A percentile compares a stretch with the other conserved stretches of the same genome.
Evolutionary conservation across 2,888 invertebrate genomes (phyloP).

Genomic region (Peribatodes rhomboidaria): DNA sequence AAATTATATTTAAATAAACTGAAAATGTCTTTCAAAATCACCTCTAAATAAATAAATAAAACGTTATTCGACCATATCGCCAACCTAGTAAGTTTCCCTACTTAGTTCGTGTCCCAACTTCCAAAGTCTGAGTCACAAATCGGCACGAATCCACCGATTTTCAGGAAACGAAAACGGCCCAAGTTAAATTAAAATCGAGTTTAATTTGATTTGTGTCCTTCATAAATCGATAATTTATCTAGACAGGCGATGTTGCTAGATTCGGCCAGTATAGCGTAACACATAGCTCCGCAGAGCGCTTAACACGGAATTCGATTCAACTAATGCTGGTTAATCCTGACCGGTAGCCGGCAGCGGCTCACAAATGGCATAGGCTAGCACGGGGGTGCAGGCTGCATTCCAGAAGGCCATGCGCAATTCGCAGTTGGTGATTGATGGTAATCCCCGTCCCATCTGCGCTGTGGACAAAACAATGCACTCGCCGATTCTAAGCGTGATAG

Average conservation of each 20-base stretch:
- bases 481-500: constrained; percentile 48
- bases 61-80: not conserved
- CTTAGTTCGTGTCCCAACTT: constrained; percentile 12
- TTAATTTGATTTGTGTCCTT: constrained; percentile 54
- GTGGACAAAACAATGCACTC: constrained; percentile 67
- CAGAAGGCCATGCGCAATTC: constrained; percentile 80
- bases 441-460: constrained; percentile 72
- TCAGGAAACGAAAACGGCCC: constrained; percentile 70
- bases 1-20: too few relatives aligned
- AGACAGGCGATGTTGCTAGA: constrained; percentile 58
- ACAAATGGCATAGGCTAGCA: constrained; percentile 65
- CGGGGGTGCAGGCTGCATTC: constrained; percentile 71
- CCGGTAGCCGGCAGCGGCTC: constrained; percentile 60
- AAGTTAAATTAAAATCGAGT: constrained; percentile 72
- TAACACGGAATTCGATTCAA: constrained; percentile 84
- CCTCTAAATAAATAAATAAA: too few relatives aligned
- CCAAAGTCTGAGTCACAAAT: constrained; percentile 33
- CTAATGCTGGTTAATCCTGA: constrained; percentile 83
- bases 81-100: not conserved
- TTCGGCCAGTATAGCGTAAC: constrained; percentile 58
- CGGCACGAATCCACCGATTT: too few relatives aligned
- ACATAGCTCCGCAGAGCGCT: constrained; percentile 80
- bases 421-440: constrained; percentile 83
- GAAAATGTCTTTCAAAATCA: not conserved
- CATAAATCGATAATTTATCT: constrained; percentile 60